phyloP scores from a whole-genome alignment of 2,113 vertebrate genomes.

The Tonatia bakeri region DNA sequence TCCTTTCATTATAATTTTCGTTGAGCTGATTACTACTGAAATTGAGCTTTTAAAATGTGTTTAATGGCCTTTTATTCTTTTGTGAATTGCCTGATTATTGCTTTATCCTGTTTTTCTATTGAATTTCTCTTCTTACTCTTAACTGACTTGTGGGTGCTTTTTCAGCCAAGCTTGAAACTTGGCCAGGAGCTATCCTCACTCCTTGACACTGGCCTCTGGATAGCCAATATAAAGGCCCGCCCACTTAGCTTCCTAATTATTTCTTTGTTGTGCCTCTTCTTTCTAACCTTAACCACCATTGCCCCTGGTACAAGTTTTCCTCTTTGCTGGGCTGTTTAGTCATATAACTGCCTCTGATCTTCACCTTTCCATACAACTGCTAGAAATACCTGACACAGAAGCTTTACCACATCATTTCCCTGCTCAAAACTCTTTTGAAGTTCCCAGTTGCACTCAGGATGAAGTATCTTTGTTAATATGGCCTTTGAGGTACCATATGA shows the following conservation, averaged over 20 bases:
- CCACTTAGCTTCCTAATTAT: background rate
- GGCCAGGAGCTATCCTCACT: background rate
- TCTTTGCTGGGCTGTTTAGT: background rate
- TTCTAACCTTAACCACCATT: background rate
- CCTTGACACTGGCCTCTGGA: background rate
- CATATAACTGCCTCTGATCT: background rate
- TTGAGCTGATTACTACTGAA: background rate
- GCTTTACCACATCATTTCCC: background rate
- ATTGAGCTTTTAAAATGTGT: background rate
- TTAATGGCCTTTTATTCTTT: constrained; percentile 13
- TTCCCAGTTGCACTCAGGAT: background rate
- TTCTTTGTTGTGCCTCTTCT: background rate
- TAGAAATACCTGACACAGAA: background rate
- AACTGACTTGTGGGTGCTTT: background rate
- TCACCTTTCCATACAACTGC: background rate
- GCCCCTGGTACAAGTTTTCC: background rate
- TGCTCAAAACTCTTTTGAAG: constrained; percentile 27
- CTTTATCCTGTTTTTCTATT: background rate
- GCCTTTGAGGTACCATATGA: background rate
- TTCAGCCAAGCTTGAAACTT: background rate
- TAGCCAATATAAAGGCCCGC: background rate
- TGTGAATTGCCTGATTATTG: background rate
- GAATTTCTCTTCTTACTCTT: background rate
- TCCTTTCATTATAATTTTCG: constrained; percentile 2
- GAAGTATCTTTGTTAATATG: background rate